Conservation (phyloP, 2,113 vertebrate species). For the Anhinga rufa region DNA sequence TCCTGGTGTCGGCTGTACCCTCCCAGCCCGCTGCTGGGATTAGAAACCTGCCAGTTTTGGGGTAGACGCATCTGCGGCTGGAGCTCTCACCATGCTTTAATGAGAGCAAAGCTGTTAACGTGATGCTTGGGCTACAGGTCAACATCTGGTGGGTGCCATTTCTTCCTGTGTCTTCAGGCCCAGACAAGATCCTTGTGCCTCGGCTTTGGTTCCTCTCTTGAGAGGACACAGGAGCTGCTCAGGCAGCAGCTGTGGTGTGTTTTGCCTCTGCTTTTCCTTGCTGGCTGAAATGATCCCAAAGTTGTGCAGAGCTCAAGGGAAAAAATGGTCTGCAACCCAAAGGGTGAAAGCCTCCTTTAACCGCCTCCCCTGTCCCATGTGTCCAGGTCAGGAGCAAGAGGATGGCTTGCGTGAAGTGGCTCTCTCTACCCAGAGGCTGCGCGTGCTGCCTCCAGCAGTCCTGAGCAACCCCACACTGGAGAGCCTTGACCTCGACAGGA, state of each 20-base stretch:
- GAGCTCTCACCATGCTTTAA: not conserved
- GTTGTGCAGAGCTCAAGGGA: not conserved
- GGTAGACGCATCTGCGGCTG: not conserved
- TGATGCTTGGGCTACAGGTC: not conserved
- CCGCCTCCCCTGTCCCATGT: not conserved
- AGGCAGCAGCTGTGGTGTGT: not conserved
- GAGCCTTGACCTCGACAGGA: slow-evolving; percentile 49
- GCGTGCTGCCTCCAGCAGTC: not conserved
- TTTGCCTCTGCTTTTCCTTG: not conserved
- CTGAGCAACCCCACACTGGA: not conserved
- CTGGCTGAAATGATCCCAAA: not conserved
- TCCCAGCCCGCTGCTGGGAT: not conserved
- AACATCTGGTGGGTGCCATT: not conserved
- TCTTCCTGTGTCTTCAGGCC: not conserved
- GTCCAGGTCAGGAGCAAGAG: not conserved
- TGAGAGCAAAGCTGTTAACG: not conserved
- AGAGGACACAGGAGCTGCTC: not conserved
- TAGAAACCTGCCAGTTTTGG: not conserved
- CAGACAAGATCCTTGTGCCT: not conserved
- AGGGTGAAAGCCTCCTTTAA: not conserved
- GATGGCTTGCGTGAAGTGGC: not conserved
- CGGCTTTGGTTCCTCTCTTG: not conserved
- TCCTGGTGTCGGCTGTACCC: accelerated
- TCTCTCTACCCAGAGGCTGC: slow-evolving; percentile 33
- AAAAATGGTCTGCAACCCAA: not conserved